A percentile compares a stretch with the other conserved stretches of the same genome.
Conservation (phyloP, 2,888 invertebrate species). For the Brachylomia viminalis region DNA sequence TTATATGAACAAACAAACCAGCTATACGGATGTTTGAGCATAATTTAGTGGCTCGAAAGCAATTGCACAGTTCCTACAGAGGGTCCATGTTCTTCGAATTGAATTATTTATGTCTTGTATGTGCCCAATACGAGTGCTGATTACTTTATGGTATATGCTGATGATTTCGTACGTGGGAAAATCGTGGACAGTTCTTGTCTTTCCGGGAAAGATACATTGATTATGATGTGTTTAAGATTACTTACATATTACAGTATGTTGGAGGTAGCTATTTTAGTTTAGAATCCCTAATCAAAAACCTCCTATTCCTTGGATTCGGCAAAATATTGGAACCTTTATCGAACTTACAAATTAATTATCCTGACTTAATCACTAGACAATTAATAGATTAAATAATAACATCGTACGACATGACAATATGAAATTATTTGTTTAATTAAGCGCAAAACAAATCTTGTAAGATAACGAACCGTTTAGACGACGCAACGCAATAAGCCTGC, state of each 20-base stretch:
- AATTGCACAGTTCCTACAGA: constrained; percentile 69
- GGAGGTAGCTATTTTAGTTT: neutral
- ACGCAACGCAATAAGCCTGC: neutral
- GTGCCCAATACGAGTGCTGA: constrained; percentile 57
- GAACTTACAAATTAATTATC: neutral
- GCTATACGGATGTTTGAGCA: constrained; percentile 61
- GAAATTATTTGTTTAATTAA: constrained; percentile 17
- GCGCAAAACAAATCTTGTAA: constrained; percentile 22
- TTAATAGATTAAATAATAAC: constrained; percentile 23
- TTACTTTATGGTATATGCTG: constrained; percentile 44
- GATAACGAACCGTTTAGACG: constrained; percentile 21
- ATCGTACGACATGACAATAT: constrained; percentile 13
- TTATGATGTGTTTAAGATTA: neutral
- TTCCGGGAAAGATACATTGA: neutral
- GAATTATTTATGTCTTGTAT: constrained; percentile 69
- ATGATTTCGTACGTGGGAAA: constrained; percentile 17
- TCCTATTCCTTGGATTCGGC: neutral
- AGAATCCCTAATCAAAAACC: neutral
- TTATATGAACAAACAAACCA: constrained; percentile 55
- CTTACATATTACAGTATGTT: neutral
- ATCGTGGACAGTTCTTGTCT: neutral
- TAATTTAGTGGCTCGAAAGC: constrained; percentile 60
- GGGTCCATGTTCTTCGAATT: constrained; percentile 65
- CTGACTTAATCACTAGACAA: constrained; percentile 23
- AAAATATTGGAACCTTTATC: neutral